Evolutionary conservation across 2,113 vertebrate species (phyloP).

Genomic region (Pogonocichla stellata): DNA sequence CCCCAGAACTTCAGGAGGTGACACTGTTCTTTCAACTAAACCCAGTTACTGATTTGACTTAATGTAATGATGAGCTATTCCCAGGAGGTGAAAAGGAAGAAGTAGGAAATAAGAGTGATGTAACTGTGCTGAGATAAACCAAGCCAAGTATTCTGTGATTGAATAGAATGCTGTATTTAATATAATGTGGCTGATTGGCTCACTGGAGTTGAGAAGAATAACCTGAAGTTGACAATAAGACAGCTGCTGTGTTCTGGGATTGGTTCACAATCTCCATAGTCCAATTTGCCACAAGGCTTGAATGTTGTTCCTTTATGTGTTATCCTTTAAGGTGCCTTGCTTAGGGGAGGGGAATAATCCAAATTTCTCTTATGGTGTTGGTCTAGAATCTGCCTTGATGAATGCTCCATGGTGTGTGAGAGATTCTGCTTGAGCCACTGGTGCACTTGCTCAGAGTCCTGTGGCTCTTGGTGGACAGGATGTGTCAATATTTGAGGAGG

Average conservation of each 20-base stretch:
- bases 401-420: neutral
- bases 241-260: neutral
- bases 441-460: neutral
- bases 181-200: neutral
- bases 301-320: neutral
- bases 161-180: neutral
- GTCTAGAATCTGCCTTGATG: neutral
- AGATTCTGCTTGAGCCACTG: neutral
- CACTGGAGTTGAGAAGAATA: neutral
- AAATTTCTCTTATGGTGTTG: neutral
- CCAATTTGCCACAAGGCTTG: neutral
- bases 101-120: neutral
- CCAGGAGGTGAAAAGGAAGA: neutral
- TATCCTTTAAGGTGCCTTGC: neutral
- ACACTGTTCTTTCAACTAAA: neutral
- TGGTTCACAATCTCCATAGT: neutral
- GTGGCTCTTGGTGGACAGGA: neutral
- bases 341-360: neutral
- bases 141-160: neutral
- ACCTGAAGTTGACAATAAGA: neutral
- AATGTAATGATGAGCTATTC: neutral
- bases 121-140: neutral
- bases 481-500: conserved; percentile 60
- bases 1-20: neutral
- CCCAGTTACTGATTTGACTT: neutral